Base-by-base conservation (phyloP, 2,113 vertebrate species). In the Antigone vipio region DNA sequence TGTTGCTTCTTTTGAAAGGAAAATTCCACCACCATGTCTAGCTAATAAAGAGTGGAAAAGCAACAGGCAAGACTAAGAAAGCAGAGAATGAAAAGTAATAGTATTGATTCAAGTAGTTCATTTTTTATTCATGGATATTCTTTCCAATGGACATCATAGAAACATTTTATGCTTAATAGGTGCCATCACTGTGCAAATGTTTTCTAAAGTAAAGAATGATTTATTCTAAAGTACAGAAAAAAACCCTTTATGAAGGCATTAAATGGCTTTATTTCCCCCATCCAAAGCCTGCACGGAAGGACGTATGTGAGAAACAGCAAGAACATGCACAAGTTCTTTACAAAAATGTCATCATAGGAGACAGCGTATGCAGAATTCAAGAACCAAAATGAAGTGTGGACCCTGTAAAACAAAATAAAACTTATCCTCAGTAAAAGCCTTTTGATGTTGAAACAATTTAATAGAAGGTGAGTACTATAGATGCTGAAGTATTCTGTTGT, bases 61-160 rank as follows among this genome's bases (percentile, higher is more conserved):
- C 91, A 93, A 96, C 30, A 85, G 45, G 82, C 40, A 90, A 85
- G 38, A 63, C 47, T 67, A 77, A 55, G 47, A 58, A 78, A 85
- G 45, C 53, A 80, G 34, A 79, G 34, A 88, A 93, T 60, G 42
- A 85, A 85, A 79, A 93, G 85, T 72, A 92, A 76, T 32, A 79
- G 59, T 38, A 90, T 80, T 2, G 30, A 93, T 79, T 85, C 67
- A 68, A 89, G 58, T 23, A 20, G 30, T 64, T 86, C 11, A 85
- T 94, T 85, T 87, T 93, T 93, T 94, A 94, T 93, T 93, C 6
- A 87, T 85, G 59, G 49, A 34, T 64, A 83, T 83, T 60, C 45
- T 80, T 95, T 89, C 44, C 66, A 91, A 12, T 50, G 47, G 47
- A 15, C 64, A 85, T 35, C 44, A 52, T 5, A 72, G 81, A 87